phyloP scores from a whole-genome alignment of 2,113 vertebrate species.

The Solenodon paradoxus region DNA sequence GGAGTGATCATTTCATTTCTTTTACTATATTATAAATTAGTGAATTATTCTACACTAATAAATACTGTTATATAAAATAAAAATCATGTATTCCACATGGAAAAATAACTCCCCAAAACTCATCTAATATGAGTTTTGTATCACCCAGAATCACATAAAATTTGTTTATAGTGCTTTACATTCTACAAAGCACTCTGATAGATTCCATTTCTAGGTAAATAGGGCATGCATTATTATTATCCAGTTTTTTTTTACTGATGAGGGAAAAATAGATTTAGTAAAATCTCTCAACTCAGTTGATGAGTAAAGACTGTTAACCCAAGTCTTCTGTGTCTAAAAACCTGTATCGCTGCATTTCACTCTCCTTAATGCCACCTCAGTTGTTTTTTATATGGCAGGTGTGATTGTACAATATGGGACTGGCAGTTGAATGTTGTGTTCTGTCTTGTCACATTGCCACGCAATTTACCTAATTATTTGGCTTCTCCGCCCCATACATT shows the following conservation, averaged over 20 bases:
- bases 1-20: constrained; percentile 7
- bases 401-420: not conserved
- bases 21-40: not conserved
- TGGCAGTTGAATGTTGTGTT: not conserved
- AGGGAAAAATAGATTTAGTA: not conserved
- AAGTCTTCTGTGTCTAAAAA: not conserved
- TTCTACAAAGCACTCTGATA: not conserved
- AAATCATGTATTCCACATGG: not conserved
- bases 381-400: not conserved
- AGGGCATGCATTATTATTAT: not conserved
- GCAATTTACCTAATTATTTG: constrained; percentile 32
- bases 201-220: not conserved
- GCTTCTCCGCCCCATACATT: constrained; percentile 22
- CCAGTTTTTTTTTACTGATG: not conserved
- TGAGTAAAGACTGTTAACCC: not conserved
- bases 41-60: not conserved
- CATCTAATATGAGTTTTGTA: not conserved
- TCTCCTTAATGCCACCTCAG: not conserved
- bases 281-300: not conserved
- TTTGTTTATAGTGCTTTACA: not conserved
- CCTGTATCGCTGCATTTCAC: not conserved
- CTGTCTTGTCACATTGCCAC: not conserved
- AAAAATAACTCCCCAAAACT: not conserved
- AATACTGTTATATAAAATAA: not conserved
- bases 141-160: not conserved